Percentiles rank a stretch among this genome's conserved stretches.
These are phyloP conservation scores for Dicrurus megarhynchus DNA, from an alignment of 2,113 vertebrate species.

Conservation along the genomic window DNA sequence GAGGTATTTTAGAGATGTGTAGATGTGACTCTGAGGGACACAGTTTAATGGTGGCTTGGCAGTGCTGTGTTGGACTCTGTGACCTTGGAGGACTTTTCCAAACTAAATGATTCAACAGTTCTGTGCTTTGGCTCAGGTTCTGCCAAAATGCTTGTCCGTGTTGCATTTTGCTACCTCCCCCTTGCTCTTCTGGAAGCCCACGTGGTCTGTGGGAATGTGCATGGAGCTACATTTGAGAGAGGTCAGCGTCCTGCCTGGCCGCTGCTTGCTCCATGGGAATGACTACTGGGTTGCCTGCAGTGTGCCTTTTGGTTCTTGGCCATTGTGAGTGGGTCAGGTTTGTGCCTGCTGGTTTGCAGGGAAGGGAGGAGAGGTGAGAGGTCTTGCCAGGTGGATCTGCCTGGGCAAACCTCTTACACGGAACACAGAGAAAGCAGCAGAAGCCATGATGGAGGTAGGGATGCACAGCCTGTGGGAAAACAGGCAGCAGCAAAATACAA, in stretches of 20 bases:
- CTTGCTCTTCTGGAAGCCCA: not conserved
- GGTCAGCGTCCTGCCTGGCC: not conserved
- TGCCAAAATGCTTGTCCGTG: not conserved
- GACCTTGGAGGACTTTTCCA: not conserved
- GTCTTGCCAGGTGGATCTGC: not conserved
- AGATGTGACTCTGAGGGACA: not conserved
- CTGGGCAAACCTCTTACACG: not conserved
- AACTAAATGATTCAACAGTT: not conserved
- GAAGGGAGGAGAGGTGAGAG: not conserved
- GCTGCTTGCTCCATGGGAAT: not conserved
- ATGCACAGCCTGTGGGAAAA: not conserved
- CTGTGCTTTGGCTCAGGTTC: not conserved
- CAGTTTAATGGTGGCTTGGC: not conserved
- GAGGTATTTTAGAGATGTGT: not conserved
- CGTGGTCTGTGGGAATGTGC: not conserved
- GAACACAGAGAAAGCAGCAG: not conserved
- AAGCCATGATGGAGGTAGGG: rapidly evolving
- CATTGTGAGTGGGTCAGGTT: not conserved
- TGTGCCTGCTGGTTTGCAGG: not conserved
- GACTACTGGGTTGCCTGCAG: not conserved
- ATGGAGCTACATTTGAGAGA: not conserved
- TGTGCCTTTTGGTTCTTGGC: not conserved
- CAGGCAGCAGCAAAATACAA: not conserved
- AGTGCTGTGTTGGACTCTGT: not conserved
- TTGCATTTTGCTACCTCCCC: not conserved